Evolutionary conservation across 2,113 vertebrate species (phyloP).

Genomic region (Bufo bufo): DNA sequence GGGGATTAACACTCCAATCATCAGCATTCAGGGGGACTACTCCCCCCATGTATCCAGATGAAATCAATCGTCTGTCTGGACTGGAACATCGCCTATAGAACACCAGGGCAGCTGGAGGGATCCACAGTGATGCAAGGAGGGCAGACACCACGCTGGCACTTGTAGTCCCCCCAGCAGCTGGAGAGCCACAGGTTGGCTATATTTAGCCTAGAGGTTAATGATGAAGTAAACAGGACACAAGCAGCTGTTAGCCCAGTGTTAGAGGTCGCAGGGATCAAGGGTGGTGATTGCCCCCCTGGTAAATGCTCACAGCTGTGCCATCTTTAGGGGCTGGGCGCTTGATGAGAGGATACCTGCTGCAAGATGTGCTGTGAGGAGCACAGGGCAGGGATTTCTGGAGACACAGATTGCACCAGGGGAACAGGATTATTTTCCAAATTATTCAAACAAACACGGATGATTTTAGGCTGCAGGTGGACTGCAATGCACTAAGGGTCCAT

Average conservation of each 20-base stretch:
- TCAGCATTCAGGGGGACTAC: slow-evolving; percentile 14
- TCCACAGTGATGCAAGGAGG: not conserved
- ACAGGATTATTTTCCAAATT: slow-evolving; percentile 7
- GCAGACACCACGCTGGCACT: not conserved
- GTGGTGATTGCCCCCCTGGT: slow-evolving; percentile 50
- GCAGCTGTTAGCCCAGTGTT: slow-evolving; percentile 33
- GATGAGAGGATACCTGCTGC: slow-evolving; percentile 49
- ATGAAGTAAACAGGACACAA: slow-evolving; percentile 29
- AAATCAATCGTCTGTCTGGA: not conserved
- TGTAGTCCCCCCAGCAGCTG: slow-evolving; percentile 6
- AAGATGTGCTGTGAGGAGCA: slow-evolving; percentile 29
- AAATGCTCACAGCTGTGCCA: slow-evolving; percentile 52
- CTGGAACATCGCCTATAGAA: not conserved
- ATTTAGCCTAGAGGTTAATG: slow-evolving; percentile 41
- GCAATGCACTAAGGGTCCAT: not conserved
- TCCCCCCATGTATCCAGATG: not conserved
- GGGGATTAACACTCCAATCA: slow-evolving; percentile 20
- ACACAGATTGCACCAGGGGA: not conserved
- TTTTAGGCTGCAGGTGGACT: slow-evolving; percentile 24
- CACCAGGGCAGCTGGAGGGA: not conserved
- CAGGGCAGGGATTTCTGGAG: not conserved
- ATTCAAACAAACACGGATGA: slow-evolving; percentile 2
- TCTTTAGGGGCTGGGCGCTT: slow-evolving; percentile 19
- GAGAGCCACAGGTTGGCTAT: slow-evolving; percentile 21
- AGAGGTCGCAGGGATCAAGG: slow-evolving; percentile 50